Conservation (phyloP, 2,888 invertebrate genomes). For the Leucophenga montana region DNA sequence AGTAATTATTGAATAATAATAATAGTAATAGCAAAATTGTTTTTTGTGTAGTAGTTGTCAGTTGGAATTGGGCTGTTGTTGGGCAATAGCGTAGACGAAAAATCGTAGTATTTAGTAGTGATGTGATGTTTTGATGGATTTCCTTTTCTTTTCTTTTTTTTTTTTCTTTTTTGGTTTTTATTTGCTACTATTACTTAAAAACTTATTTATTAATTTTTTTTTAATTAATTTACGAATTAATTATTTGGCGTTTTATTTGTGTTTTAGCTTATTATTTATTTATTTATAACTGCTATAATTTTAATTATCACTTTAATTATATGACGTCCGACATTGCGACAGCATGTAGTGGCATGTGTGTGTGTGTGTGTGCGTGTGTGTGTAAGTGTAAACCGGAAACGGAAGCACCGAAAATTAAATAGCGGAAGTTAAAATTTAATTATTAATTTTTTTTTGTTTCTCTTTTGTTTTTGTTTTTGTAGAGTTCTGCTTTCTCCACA, state of each 20-base stretch:
- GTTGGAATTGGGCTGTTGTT: slow-evolving; percentile 33
- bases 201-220: not conserved
- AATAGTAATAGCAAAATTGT: not conserved
- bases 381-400: slow-evolving; percentile 1
- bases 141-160: too few relatives aligned
- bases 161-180: slow-evolving; percentile 18
- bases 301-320: not conserved
- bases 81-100: too few relatives aligned
- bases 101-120: too few relatives aligned
- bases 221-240: not conserved
- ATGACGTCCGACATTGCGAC: not conserved
- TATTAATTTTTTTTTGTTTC: slow-evolving; percentile 8
- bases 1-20: not conserved
- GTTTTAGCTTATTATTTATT: too few relatives aligned
- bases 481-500: slow-evolving; percentile 5
- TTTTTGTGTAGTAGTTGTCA: slow-evolving; percentile 8
- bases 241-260: too few relatives aligned
- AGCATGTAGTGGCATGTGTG: not conserved
- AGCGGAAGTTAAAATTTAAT: too few relatives aligned
- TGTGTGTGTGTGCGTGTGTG: slow-evolving; percentile 18
- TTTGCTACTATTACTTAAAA: slow-evolving; percentile 7
- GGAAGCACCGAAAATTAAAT: not conserved
- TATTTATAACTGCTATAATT: not conserved
- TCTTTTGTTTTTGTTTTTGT: slow-evolving; percentile 6
- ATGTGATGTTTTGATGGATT: too few relatives aligned